Evolutionary conservation across 1,140 invertebrate genomes (phyloP), one percentile per base, ranked within the genome.

Genomic region (Sesamia nonagrioides): DNA sequence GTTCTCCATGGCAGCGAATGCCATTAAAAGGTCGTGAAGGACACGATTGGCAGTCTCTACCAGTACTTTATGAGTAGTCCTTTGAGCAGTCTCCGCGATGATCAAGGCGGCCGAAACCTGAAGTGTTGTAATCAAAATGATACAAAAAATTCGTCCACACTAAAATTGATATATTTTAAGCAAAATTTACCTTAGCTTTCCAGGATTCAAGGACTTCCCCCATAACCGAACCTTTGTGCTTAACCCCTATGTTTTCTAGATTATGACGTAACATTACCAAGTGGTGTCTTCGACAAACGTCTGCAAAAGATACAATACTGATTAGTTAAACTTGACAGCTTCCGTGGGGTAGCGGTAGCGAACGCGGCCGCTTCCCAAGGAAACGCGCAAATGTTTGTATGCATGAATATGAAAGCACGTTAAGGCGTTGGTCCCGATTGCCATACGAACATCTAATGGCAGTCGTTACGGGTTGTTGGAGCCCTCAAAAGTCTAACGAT

Each of bases 251-350:
- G 13, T 84, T 79, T 75, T 88, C 50, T 21, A 92, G 58, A 21
- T 77, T 83, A 15, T 86, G 73, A 17, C 84, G 87, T 58, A 94
- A 52, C 4, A 89, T 15, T 33, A 86, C 77, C 11, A 92, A 71
- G 76, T 94, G 90, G 74, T 92, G 89, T 17, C 54, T 69, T 13
- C 90, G 86, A 82, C 92, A 94, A 35, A 92, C 63, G 7, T 94
- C 92, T 87, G 82, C 9, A 75, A 42, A 54, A 45, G 77, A 58
- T 17, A 71, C 18, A 56, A 58, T 13, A 42, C 27, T 27, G 3
- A 27, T 27, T 27, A 27, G 27, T n/a, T n/a, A n/a, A n/a, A n/a
- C n/a, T n/a, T n/a, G n/a, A n/a, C n/a, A n/a, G n/a, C n/a, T n/a
- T n/a, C n/a, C n/a, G n/a, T n/a, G n/a, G n/a, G n/a, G n/a, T n/a